These are phyloP conservation scores for Operophtera brumata DNA, from an alignment of 2,888 invertebrate genomes.

Conservation along the genomic window DNA sequence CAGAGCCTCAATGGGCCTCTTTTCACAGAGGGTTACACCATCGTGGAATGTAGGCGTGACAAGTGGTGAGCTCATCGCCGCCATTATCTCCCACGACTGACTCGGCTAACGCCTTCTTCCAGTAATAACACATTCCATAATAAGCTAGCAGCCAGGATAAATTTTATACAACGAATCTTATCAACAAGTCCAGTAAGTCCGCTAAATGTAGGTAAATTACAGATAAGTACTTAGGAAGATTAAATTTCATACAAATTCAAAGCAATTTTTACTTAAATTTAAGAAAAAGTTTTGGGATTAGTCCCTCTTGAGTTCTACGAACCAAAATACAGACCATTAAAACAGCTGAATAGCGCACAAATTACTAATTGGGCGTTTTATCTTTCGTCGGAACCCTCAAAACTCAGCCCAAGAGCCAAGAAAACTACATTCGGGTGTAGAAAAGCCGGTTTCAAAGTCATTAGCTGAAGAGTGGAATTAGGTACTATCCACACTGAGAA, in stretches of 20 bases:
- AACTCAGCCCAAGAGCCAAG: neutral
- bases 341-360: slow-evolving; percentile 4
- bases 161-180: no score
- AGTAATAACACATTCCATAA: no score
- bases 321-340: neutral
- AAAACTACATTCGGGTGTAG: slow-evolving; percentile 1
- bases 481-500: neutral
- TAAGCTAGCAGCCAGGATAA: no score
- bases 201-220: no score
- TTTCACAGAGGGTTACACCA: no score
- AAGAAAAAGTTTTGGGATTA: neutral
- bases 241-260: neutral
- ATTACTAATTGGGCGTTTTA: slow-evolving; percentile 15
- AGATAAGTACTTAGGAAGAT: no score
- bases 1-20: no score
- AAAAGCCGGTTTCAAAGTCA: neutral
- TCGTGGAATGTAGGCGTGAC: no score
- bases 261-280: neutral
- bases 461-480: neutral
- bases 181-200: no score
- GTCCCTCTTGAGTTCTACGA: neutral
- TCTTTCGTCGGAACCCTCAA: slow-evolving; percentile 1
- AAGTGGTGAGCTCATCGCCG: no score
- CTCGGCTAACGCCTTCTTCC: no score
- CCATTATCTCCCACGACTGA: no score